phyloP scores from a whole-genome alignment of 2,113 vertebrate genomes.

The Rhodinocichla rosea region DNA sequence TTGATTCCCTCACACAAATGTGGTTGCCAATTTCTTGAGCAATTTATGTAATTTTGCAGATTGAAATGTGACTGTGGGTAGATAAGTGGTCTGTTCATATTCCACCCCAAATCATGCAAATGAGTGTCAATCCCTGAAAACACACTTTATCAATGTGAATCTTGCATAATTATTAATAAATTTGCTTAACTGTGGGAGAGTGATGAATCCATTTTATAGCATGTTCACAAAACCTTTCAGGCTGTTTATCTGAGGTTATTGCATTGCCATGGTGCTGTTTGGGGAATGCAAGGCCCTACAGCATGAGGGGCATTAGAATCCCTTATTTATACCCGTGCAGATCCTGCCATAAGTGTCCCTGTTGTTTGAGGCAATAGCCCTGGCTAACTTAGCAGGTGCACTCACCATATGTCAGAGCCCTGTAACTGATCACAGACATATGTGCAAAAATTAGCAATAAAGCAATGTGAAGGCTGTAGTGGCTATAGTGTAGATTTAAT shows the following conservation, averaged over 20 bases:
- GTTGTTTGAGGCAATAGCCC: not conserved
- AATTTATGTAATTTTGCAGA: not conserved
- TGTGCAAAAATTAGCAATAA: constrained; percentile 46
- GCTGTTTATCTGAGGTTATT: not conserved
- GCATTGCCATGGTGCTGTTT: not conserved
- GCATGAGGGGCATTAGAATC: not conserved
- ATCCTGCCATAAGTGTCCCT: not conserved
- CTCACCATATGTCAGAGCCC: constrained; percentile 24
- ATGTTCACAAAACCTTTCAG: not conserved
- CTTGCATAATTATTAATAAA: not conserved
- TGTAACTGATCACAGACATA: constrained; percentile 30
- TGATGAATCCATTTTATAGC: not conserved
- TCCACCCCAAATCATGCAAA: not conserved
- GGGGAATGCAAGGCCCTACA: not conserved
- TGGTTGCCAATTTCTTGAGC: not conserved
- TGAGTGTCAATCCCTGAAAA: not conserved
- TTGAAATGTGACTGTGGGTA: not conserved
- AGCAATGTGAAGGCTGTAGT: not conserved
- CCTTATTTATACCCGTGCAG: not conserved
- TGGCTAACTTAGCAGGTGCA: constrained; percentile 24
- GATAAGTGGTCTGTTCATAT: not conserved
- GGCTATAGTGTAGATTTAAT: not conserved
- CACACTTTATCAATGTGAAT: not conserved
- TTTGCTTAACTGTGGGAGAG: not conserved
- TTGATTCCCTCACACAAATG: not conserved